Evolutionary conservation across 2,888 invertebrate species (phyloP).

Genomic region (Hedya salicella): DNA sequence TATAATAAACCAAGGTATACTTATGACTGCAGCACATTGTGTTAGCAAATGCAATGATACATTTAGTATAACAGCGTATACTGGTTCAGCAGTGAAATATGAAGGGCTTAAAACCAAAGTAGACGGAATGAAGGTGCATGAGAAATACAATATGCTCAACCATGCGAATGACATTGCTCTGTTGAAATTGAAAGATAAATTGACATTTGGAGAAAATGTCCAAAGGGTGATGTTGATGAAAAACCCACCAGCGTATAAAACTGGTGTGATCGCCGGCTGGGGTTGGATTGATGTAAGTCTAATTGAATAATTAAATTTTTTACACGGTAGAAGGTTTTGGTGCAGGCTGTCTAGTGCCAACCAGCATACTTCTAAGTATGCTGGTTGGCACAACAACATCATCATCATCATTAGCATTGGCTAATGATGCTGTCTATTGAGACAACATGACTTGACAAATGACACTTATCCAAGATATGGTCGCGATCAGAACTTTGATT

Average conservation of each 20-base stretch:
- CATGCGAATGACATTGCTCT: constrained; percentile 48
- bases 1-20: constrained; percentile 53
- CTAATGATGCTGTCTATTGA: too few relatives aligned
- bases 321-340: too few relatives aligned
- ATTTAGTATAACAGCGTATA: constrained; percentile 15
- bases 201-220: constrained; percentile 43
- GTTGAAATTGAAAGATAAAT: constrained; percentile 13
- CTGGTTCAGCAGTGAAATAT: constrained; percentile 43
- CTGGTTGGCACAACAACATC: too few relatives aligned
- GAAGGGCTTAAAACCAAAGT: constrained; percentile 29
- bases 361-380: too few relatives aligned
- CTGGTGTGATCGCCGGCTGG: constrained; percentile 53
- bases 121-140: constrained; percentile 40
- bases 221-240: constrained; percentile 49
- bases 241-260: constrained; percentile 42
- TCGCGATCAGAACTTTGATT: too few relatives aligned
- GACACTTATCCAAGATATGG: too few relatives aligned
- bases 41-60: constrained; percentile 47
- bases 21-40: constrained; percentile 60
- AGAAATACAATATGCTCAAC: neutral
- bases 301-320: too few relatives aligned
- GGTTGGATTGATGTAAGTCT: constrained; percentile 50
- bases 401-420: too few relatives aligned
- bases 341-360: too few relatives aligned
- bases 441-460: too few relatives aligned